Evolutionary conservation across 2,113 vertebrate genomes (phyloP).

Genomic region (Percina caprodes): DNA sequence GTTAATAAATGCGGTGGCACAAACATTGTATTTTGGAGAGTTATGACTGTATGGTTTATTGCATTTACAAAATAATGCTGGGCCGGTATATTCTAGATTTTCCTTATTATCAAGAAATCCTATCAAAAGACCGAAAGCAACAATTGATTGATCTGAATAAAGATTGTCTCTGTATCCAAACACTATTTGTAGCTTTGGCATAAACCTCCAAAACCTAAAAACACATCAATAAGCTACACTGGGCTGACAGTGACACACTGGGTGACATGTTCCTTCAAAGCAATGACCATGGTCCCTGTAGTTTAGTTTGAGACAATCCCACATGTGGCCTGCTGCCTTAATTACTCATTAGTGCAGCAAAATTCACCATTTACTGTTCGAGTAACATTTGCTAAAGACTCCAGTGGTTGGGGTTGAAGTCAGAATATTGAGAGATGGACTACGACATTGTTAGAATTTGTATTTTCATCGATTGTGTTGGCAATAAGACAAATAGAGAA

Average conservation of each 20-base stretch:
- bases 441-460: background rate
- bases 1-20: background rate
- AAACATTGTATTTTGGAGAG: background rate
- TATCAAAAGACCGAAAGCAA: background rate
- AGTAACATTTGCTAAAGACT: background rate
- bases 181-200: background rate
- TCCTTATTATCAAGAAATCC: background rate
- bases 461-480: background rate
- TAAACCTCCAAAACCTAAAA: background rate
- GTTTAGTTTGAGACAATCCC: slow-evolving; percentile 11
- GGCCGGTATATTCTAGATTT: background rate
- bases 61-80: background rate
- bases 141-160: background rate
- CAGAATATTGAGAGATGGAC: background rate
- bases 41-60: background rate
- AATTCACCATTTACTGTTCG: background rate
- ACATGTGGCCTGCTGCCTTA: background rate
- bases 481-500: slow-evolving; percentile 1
- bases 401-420: background rate
- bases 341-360: background rate
- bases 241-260: background rate
- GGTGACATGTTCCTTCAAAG: background rate
- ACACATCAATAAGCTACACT: background rate
- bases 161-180: background rate
- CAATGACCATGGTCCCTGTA: background rate